Conservation (phyloP, 2,797 vertebrate genomes). For the Halcyon leucocephala region DNA sequence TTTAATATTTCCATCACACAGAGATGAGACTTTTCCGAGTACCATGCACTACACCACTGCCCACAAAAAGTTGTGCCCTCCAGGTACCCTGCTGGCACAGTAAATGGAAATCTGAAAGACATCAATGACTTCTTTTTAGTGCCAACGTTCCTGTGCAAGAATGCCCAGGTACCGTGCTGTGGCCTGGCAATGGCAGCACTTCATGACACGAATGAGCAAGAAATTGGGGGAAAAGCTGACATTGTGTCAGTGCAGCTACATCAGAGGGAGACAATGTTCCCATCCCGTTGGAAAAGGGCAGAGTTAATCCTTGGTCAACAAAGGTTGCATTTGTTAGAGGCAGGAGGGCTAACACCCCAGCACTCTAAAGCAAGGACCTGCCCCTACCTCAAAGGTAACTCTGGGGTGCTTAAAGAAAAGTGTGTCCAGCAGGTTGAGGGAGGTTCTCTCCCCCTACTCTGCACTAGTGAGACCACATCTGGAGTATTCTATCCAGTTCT, state of each 20-base stretch:
- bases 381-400: not conserved
- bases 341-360: not conserved
- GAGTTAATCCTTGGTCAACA: not conserved
- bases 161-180: not conserved
- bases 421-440: too few species aligned
- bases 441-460: too few species aligned
- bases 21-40: slow-evolving; percentile 51
- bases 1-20: slow-evolving; percentile 59
- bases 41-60: slow-evolving; percentile 10
- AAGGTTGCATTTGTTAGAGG: not conserved
- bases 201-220: not conserved
- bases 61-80: slow-evolving; percentile 28
- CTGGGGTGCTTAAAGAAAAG: too few species aligned
- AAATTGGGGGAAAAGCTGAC: not conserved
- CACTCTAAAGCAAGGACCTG: not conserved
- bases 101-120: slow-evolving; percentile 52
- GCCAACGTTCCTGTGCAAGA: slow-evolving; percentile 10
- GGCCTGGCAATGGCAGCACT: not conserved
- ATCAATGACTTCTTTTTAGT: slow-evolving; percentile 52
- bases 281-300: not conserved
- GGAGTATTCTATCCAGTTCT: too few species aligned
- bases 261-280: not conserved
- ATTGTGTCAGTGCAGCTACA: not conserved
- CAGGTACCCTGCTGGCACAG: slow-evolving; percentile 11
- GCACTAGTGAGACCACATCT: too few species aligned